Conservation (phyloP, 2,797 vertebrate genomes). For the Anguilla pacifica region DNA sequence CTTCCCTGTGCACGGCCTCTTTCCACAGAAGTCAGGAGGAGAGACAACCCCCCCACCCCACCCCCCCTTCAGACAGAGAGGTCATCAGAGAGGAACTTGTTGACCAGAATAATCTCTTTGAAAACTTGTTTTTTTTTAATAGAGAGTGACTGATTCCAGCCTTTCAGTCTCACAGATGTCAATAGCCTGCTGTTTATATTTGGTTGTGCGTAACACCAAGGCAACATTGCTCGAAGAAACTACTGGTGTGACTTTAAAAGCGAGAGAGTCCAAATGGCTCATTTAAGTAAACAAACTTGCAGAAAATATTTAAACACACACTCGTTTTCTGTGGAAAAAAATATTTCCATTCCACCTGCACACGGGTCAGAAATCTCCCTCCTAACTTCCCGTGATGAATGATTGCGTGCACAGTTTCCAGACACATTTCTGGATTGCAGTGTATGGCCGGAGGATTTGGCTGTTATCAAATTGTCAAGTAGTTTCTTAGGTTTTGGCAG, state of each 20-base stretch:
- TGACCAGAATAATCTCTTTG: slow-evolving; percentile 26
- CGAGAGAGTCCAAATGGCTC: slow-evolving; percentile 27
- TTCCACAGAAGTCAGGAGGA: slow-evolving; percentile 20
- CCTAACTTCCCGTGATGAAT: slow-evolving; percentile 22
- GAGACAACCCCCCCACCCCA: not conserved
- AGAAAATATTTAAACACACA: not conserved
- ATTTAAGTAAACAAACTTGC: slow-evolving; percentile 25
- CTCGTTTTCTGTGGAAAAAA: slow-evolving; percentile 2
- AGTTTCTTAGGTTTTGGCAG: slow-evolving; percentile 54
- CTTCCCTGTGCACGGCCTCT: slow-evolving; percentile 28
- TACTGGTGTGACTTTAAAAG: slow-evolving; percentile 19
- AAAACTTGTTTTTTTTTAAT: slow-evolving; percentile 46
- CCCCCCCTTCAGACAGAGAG: not conserved
- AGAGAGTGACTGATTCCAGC: slow-evolving; percentile 26
- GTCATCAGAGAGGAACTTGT: not conserved
- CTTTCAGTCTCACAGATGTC: slow-evolving; percentile 42
- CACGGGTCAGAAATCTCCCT: not conserved
- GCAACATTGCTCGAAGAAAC: slow-evolving; percentile 41
- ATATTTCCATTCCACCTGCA: slow-evolving; percentile 26
- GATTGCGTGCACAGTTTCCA: slow-evolving; percentile 53
- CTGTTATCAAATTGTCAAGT: slow-evolving; percentile 55
- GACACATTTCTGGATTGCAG: slow-evolving; percentile 49
- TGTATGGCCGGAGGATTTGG: slow-evolving; percentile 48
- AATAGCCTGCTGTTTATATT: slow-evolving; percentile 37
- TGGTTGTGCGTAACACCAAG: slow-evolving; percentile 32